Evolutionary conservation across 1,140 invertebrate genomes (phyloP).

Genomic region (Euwallacea fornicatus): DNA sequence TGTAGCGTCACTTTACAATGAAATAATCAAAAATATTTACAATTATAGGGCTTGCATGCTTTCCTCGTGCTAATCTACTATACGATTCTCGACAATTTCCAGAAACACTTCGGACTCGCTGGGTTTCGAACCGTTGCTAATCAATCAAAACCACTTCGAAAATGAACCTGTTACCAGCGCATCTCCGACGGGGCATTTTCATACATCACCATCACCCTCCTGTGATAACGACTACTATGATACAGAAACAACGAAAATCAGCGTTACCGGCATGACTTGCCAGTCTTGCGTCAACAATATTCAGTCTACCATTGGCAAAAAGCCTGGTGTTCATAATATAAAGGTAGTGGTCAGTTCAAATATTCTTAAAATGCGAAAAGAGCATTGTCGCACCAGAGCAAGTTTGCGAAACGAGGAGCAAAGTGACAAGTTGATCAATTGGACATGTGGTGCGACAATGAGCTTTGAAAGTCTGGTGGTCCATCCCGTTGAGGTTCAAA

Average conservation of each 20-base stretch:
- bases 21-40: no score
- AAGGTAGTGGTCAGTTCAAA: slow-evolving; percentile 57
- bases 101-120: slow-evolving; percentile 47
- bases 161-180: slow-evolving; percentile 36
- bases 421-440: no score
- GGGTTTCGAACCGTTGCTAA: slow-evolving; percentile 46
- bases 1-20: no score
- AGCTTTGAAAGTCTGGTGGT: no score
- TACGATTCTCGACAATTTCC: slow-evolving; percentile 14
- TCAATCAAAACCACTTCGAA: slow-evolving; percentile 38
- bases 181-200: slow-evolving; percentile 41
- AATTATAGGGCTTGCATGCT: neutral
- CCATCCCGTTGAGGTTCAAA: no score
- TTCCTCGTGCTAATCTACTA: slow-evolving; percentile 5
- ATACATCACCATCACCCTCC: neutral
- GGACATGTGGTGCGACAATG: no score
- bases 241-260: slow-evolving; percentile 49
- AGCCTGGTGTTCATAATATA: slow-evolving; percentile 64
- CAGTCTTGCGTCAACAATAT: slow-evolving; percentile 80
- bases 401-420: no score
- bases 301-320: slow-evolving; percentile 62
- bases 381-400: no score
- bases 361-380: no score
- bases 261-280: slow-evolving; percentile 81
- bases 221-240: neutral